phyloP scores from a whole-genome alignment of 2,888 invertebrate species.

The Torymus tubicola region DNA sequence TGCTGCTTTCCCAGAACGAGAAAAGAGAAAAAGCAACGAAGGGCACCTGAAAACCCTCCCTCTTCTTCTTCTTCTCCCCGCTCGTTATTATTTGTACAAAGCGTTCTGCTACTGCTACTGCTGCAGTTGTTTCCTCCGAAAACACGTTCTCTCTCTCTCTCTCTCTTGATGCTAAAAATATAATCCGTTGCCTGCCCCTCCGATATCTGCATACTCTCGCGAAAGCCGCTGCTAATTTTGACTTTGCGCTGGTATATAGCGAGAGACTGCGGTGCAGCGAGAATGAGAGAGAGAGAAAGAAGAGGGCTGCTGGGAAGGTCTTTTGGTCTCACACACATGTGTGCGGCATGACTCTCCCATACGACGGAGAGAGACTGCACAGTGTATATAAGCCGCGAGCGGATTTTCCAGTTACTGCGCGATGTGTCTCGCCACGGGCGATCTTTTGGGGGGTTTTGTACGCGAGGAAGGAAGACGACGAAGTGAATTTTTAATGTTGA shows the following conservation, averaged over 20 bases:
- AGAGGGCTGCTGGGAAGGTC: conserved; percentile 40
- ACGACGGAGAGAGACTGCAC: not conserved
- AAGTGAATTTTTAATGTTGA: too few relatives aligned
- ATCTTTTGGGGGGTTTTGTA: too few relatives aligned
- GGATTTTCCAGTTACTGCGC: conserved; percentile 22
- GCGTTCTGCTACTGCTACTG: conserved; percentile 4
- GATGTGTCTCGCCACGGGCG: too few relatives aligned
- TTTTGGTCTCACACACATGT: conserved; percentile 45
- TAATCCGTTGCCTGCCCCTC: conserved; percentile 10
- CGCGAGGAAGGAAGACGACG: too few relatives aligned
- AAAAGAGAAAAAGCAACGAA: too few relatives aligned
- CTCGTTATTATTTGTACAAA: conserved; percentile 47
- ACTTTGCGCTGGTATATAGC: conserved; percentile 22
- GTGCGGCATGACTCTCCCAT: conserved; percentile 52
- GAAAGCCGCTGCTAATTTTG: conserved; percentile 46
- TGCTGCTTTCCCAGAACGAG: too few relatives aligned
- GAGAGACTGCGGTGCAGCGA: not conserved
- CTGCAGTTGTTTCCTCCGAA: conserved; percentile 52
- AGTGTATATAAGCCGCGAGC: not conserved
- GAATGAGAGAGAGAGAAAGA: conserved; percentile 3
- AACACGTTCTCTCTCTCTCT: conserved; percentile 43
- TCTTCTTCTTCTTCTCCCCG: too few relatives aligned
- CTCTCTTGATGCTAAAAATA: conserved; percentile 34
- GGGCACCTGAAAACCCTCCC: too few relatives aligned
- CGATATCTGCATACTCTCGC: too few relatives aligned